Base-by-base conservation (phyloP, 2,888 invertebrate genomes). In the Ochropleura plecta region DNA sequence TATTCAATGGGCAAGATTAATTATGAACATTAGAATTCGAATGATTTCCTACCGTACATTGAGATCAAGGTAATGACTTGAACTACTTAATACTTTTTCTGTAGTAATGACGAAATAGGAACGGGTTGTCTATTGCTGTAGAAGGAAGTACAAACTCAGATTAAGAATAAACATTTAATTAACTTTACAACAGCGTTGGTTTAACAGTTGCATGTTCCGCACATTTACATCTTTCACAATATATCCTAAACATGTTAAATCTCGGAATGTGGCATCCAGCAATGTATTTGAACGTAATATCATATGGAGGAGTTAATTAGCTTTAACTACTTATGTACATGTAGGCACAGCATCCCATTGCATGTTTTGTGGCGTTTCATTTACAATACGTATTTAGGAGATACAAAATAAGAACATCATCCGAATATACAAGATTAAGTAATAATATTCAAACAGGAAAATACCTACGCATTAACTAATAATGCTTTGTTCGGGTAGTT, bases 91-190 rank as follows among this genome's bases (percentile, higher is more conserved):
- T 30, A 30, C 30, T 30, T 30, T 30, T 30, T 30, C 30, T 30
- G 30, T 30, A 3, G 30, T 30, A 30, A 30, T 30, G 30, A 30
- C 30, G 30, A 30, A 42, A 20, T 76, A 63, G 46, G 62, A 67
- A 49, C 44, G 53, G 57, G 60, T 81, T 73, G 44, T 53, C 7
- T 44, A 40, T 46, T 16, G n/a, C 51, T 55, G 48, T 49, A 64
- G 48, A 59, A 70, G 53, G 59, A 84, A 84, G 49, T 46, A 82
- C 20, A 70, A 14, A 70, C 64, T 59, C 42, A 48, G 44, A 76
- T 84, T 89, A 82, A 89, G 85, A 76, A 90, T 92, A 94, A 92
- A 93, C 94, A 94, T 95, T 94, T 95, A 94, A 92, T 94, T 90
- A 92, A 90, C 88, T 92, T 91, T 92, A 95, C 93, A 95, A 94